A percentile compares a stretch with the other conserved stretches of the same genome.
Evolutionary conservation across 2,113 vertebrate species (phyloP).

Genomic region (Ptilonorhynchus violaceus): DNA sequence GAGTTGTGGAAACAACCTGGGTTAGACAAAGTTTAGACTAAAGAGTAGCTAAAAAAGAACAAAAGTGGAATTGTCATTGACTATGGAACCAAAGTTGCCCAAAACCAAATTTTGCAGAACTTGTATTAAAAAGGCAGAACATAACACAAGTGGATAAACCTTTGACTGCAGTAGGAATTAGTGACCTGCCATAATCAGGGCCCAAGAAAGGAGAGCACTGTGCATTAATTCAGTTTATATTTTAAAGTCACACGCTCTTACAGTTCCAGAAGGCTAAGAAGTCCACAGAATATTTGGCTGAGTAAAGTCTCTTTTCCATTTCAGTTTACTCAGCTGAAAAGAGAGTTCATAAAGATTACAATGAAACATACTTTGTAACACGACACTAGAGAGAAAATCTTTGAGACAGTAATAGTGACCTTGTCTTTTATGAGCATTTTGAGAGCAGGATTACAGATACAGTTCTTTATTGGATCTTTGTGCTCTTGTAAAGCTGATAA

Average conservation of each 20-base stretch:
- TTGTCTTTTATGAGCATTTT: neutral
- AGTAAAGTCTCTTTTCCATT: neutral
- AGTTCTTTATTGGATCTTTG: neutral
- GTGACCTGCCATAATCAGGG: neutral
- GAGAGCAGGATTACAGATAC: neutral
- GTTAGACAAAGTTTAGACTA: neutral
- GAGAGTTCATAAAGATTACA: neutral
- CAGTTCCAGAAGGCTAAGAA: neutral
- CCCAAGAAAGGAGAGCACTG: neutral
- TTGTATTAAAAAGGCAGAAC: neutral
- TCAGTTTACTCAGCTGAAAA: neutral
- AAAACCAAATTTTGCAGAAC: neutral
- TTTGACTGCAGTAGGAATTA: neutral
- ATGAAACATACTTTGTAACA: neutral
- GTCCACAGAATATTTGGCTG: neutral
- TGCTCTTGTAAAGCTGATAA: neutral
- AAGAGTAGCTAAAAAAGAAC: neutral
- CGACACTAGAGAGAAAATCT: neutral
- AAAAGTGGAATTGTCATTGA: neutral
- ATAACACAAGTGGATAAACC: neutral
- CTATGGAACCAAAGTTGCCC: neutral
- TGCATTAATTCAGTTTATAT: neutral
- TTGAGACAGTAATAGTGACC: neutral
- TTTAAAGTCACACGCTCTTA: neutral
- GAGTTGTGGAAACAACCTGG: neutral